Percentiles rank a stretch among this genome's conserved stretches.
Conservation (phyloP, 2,113 vertebrate genomes). For the Xyliphius kryptos region DNA sequence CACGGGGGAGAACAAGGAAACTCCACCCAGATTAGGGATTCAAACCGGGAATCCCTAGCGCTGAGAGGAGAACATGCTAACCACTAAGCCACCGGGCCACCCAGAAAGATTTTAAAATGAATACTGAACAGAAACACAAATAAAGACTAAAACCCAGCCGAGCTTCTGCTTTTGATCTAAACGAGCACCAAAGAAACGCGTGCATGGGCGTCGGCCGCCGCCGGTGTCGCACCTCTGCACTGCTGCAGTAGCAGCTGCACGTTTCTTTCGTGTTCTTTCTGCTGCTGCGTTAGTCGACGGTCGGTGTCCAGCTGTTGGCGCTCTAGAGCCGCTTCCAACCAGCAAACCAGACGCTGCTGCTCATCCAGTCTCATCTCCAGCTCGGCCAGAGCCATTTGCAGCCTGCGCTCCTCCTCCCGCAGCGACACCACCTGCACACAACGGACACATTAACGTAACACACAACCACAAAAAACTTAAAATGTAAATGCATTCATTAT, state of each 20-base stretch:
- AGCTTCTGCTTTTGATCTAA: too few species aligned
- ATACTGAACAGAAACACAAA: too few species aligned
- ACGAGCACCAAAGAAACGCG: too few species aligned
- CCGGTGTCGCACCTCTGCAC: conserved; percentile 68
- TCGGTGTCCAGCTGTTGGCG: conserved; percentile 86
- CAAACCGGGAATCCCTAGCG: too few species aligned
- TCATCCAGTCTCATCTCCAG: conserved; percentile 92
- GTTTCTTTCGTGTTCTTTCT: conserved; percentile 88
- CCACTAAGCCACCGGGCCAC: too few species aligned
- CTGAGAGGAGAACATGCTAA: too few species aligned
- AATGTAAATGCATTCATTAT: neutral
- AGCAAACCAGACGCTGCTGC: conserved; percentile 79
- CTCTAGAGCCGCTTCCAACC: conserved; percentile 86
- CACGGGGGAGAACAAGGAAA: too few species aligned
- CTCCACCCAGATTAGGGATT: too few species aligned
- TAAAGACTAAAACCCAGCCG: too few species aligned
- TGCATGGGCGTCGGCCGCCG: too few species aligned
- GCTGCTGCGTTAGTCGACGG: conserved; percentile 87
- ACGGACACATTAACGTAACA: neutral
- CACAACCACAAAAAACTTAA: neutral
- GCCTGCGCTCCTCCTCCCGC: conserved; percentile 88
- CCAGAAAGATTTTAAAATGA: too few species aligned
- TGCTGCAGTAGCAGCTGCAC: conserved; percentile 87
- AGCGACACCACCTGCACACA: conserved; percentile 81
- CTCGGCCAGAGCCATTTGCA: conserved; percentile 83